Evolutionary conservation across 2,797 vertebrate genomes (phyloP), one percentile per base, ranked within the genome.

Genomic region (Manis crassicaudata): DNA sequence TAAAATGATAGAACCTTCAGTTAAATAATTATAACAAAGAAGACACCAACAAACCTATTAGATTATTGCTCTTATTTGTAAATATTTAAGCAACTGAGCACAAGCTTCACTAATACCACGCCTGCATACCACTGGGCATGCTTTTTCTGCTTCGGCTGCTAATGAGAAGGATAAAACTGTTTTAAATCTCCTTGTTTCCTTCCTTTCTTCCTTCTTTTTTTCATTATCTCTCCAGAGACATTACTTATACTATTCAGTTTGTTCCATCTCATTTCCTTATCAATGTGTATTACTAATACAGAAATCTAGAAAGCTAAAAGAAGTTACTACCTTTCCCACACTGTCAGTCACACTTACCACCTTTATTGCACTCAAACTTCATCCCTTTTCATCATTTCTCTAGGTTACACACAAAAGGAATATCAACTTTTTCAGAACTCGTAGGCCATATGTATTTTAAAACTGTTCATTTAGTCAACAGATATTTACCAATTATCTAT

Each of bases 401-500:
- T 81, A 37, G 52, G 18, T 90, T 88, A 17, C 4, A 73, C 46
- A 76, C 13, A n/a, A 68, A 88, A 86, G 0, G 5, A 21, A 29
- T 23, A 27, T 14, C 50, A 93, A 54, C 7, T 84, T 75, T 87
- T 72, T 5, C 72, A 89, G 40, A 88, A 63, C 25, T 32, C 4
- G 43, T 37, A 63, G 11, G 14, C 13, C 16, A 52, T 50, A 70
- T 4, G 27, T 43, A 63, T 43, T 95, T 95, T 67, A 67, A 81
- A 95, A 60, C 16, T 63, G 67, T 92, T 94, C 89, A 40, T 80
- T 96, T 87, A 81, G 97, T 95, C 43, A 62, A 97, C 54, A 90
- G 90, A 67, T 72, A 86, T 84, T 88, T 90, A 92, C 25, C 96
- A 91, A 97, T 43, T 90, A 87, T 95, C 75, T 97, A 81, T 84